Evolutionary conservation across 37 sponge, comb jelly and placozoan genomes (phyloP).

Genomic region (Diacarnus erythraeanus): DNA sequence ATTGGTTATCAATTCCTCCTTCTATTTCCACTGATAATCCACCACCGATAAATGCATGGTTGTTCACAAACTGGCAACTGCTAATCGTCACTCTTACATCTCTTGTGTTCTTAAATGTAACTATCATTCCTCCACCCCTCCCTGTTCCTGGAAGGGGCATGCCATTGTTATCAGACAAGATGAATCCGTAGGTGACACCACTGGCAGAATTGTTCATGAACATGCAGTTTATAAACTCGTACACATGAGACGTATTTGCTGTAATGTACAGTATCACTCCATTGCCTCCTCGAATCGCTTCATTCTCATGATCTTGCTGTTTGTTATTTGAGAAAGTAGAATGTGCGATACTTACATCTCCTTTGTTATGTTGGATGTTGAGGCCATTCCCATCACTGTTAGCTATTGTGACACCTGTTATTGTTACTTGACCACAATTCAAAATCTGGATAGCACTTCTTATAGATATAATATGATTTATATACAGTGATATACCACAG

Average conservation of each 20-base stretch:
- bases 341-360: not conserved
- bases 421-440: not conserved
- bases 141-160: not conserved
- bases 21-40: conserved; percentile 15
- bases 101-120: not conserved
- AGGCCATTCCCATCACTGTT: not conserved
- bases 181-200: not conserved
- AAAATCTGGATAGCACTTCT: not conserved
- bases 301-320: too few relatives aligned
- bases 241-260: not conserved
- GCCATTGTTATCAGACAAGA: not conserved
- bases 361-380: not conserved
- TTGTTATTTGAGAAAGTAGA: not conserved
- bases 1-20: not conserved
- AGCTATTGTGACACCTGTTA: not conserved
- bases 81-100: not conserved
- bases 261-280: not conserved
- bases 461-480: not conserved
- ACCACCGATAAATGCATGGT: conserved; percentile 18
- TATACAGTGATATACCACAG: not conserved
- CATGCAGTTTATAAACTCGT: not conserved
- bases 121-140: conserved; percentile 11
- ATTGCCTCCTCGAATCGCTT: not conserved
- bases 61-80: not conserved
- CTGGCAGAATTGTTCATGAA: not conserved